Percentiles rank a stretch among this genome's conserved stretches.
These are phyloP conservation scores for Hystrix cristata DNA, from an alignment of 2,113 vertebrate species.

Conservation along the genomic window DNA sequence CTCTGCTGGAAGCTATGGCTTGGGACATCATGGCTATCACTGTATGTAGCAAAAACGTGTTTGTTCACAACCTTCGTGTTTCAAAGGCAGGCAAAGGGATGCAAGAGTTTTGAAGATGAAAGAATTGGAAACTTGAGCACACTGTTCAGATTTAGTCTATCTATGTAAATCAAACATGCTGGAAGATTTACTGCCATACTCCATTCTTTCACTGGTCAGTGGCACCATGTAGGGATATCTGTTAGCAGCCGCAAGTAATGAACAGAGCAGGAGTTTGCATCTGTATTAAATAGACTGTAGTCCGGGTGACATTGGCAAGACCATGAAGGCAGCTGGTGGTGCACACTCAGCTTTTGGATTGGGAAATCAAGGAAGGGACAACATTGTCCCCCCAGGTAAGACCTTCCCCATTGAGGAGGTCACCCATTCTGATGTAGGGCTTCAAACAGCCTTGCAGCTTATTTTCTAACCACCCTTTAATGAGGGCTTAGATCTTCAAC, in stretches of 20 bases:
- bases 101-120: background rate
- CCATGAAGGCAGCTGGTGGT: background rate
- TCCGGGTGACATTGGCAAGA: background rate
- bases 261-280: background rate
- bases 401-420: background rate
- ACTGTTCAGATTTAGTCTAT: background rate
- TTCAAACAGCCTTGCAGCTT: background rate
- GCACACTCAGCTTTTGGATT: background rate
- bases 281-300: background rate
- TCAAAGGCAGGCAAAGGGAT: background rate
- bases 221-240: background rate
- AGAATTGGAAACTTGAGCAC: background rate
- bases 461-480: background rate
- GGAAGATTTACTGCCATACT: background rate
- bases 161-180: background rate
- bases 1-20: slow-evolving; percentile 88
- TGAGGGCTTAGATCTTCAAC: background rate
- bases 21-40: slow-evolving; percentile 91
- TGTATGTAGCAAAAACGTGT: slow-evolving; percentile 81
- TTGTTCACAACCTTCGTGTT: background rate
- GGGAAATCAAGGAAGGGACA: background rate
- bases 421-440: background rate
- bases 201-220: background rate
- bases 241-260: background rate
- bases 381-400: background rate